These are phyloP conservation scores for Cassiopea andromeda DNA, from an alignment of 30 jellyfish, hydroid and myxozoan species.

Conservation along the genomic window DNA sequence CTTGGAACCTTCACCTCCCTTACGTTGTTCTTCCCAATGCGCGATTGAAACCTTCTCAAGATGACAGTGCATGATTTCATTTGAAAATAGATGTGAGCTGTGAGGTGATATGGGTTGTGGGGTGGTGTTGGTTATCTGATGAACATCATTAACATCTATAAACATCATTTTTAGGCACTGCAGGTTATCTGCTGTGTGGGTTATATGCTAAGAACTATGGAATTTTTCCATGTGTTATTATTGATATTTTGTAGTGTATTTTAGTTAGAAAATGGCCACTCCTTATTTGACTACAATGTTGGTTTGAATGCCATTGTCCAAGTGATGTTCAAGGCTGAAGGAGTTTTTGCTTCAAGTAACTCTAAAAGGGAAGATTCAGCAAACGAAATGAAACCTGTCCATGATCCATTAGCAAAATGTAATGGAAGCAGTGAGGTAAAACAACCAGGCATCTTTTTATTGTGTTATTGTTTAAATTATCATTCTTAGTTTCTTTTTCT, in stretches of 20 bases:
- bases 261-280: constrained; percentile 94
- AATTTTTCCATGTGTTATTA: not conserved
- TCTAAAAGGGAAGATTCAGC: not conserved
- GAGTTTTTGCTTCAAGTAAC: not conserved
- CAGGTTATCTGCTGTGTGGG: too few species aligned
- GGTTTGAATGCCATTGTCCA: constrained; percentile 89
- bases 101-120: too few species aligned
- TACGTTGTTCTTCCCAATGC: too few species aligned
- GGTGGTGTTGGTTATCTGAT: too few species aligned
- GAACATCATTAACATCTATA: too few species aligned
- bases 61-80: too few species aligned
- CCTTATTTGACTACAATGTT: constrained; percentile 93
- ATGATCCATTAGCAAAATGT: not conserved
- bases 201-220: too few species aligned
- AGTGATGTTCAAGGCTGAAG: constrained; percentile 85
- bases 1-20: too few species aligned
- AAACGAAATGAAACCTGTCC: not conserved
- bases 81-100: too few species aligned
- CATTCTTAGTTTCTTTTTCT: too few species aligned
- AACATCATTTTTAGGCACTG: too few species aligned
- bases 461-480: not conserved
- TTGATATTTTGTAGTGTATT: not conserved
- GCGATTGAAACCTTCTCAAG: too few species aligned
- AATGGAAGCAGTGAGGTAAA: constrained; percentile 6
- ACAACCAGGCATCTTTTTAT: not conserved